Base-by-base conservation (phyloP, 2,113 vertebrate species). In the Emydura subglobosa region DNA sequence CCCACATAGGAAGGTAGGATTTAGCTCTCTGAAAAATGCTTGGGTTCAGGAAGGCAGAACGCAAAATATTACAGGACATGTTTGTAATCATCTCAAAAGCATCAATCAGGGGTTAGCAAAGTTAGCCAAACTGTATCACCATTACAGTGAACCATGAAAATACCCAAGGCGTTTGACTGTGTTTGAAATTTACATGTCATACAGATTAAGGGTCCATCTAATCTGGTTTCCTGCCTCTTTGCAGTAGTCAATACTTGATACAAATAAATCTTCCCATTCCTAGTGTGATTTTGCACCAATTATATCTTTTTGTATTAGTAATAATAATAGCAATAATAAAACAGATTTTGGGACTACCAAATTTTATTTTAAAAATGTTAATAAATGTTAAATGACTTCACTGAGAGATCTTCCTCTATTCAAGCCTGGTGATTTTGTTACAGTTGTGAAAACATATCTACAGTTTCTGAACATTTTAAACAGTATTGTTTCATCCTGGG, bases 361-460 rank as follows among this genome's bases (percentile, higher is more conserved):
- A 87, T 59, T 0, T 1, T 88, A 68, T 94, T 91, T 90, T 89
- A 8, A 95, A 85, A 80, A 61, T 68, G 61, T 68, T 68, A 24
- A 55, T 55, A 68, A n/a, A 34, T 7, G 14, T 68, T 65, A 65
- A 31, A 34, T 65, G 31, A 65, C 59, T 34, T 65, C 59, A 34
- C 59, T 17, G 59, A 1, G 25, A 2, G 55, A 88, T 6, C 4
- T 80, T 91, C 1, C 1, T 84, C 13, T 25, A 55, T 91, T 95
- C 68, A 22, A 7, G 93, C 91, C 79, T 72, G 49, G 79, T 25
- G 0, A 72, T 85, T 95, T 90, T 94, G 19, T 8, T 8, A 89
- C 47, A 59, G 1, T 83, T 29, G 34, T 68, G n/a, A 86, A 53
- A 90, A 94, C 55, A 13, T 51, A 13, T 11, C 21, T 93, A 17